Percentiles rank a stretch among this genome's conserved stretches.
Conservation (phyloP, 2,113 vertebrate species). For the Rynchops niger region DNA sequence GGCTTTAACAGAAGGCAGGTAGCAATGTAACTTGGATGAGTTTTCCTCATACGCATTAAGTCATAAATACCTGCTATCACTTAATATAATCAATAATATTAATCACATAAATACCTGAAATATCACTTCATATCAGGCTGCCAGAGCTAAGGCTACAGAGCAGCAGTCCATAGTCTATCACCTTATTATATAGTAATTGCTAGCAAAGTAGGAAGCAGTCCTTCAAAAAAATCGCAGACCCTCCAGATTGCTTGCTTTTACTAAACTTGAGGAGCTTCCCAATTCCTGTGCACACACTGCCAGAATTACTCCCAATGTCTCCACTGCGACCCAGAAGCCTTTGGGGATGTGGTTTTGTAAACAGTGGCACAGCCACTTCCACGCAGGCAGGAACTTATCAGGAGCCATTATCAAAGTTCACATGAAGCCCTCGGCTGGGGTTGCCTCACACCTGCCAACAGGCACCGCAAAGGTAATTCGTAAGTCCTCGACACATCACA, state of each 20-base stretch:
- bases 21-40: background rate
- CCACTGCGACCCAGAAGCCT: background rate
- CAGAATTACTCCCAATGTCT: background rate
- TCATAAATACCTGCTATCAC: background rate
- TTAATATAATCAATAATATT: too few species aligned
- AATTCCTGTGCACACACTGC: background rate
- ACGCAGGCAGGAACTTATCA: accelerated
- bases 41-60: background rate
- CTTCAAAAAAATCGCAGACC: background rate
- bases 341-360: background rate
- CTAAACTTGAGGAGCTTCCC: background rate
- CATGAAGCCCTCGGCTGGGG: background rate
- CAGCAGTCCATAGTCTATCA: background rate
- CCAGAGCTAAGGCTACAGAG: background rate
- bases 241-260: background rate
- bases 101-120: background rate
- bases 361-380: accelerated
- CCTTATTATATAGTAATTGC: background rate
- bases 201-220: background rate
- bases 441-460: background rate
- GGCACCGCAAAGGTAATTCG: accelerated
- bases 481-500: background rate
- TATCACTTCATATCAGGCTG: background rate
- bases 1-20: background rate
- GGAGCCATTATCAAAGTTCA: background rate